These are phyloP conservation scores for Agriopis leucophaearia DNA, from an alignment of 2,888 invertebrate genomes.

Conservation along the genomic window DNA sequence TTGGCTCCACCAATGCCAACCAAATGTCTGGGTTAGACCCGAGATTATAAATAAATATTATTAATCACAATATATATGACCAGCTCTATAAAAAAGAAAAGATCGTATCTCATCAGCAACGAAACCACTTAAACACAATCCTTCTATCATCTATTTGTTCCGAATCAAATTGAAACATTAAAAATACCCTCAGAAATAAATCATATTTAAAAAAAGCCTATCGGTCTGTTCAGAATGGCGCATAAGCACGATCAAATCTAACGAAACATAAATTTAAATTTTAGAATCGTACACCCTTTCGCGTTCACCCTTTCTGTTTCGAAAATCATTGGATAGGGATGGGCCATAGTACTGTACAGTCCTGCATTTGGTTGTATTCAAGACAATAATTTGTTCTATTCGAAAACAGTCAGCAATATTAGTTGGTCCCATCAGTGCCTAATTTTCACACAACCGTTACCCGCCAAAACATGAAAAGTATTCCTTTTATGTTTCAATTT, in stretches of 20 bases:
- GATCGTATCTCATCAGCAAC: slow-evolving; percentile 8
- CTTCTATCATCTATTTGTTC: slow-evolving; percentile 46
- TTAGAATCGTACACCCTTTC: slow-evolving; percentile 71
- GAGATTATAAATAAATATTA: too few relatives aligned
- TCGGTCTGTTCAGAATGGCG: slow-evolving; percentile 71
- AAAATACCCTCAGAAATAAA: slow-evolving; percentile 73
- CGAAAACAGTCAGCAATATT: too few relatives aligned
- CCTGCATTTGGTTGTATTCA: too few relatives aligned
- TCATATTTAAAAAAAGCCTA: slow-evolving; percentile 76
- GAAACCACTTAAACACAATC: slow-evolving; percentile 40
- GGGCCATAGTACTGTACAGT: slow-evolving; percentile 7
- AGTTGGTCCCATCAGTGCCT: too few relatives aligned
- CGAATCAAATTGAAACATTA: slow-evolving; percentile 63
- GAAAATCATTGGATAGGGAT: slow-evolving; percentile 48
- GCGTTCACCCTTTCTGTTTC: slow-evolving; percentile 67
- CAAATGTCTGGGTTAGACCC: too few relatives aligned
- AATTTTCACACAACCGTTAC: too few relatives aligned
- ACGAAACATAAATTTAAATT: slow-evolving; percentile 86
- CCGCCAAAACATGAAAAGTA: too few relatives aligned
- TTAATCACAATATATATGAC: too few relatives aligned
- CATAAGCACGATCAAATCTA: slow-evolving; percentile 84
- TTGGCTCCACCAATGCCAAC: too few relatives aligned
- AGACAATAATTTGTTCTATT: too few relatives aligned
- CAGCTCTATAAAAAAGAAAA: background rate
- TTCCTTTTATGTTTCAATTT: too few relatives aligned